Evolutionary conservation across 2,797 vertebrate species (phyloP).

Genomic region (Sebastes steindachneri): DNA sequence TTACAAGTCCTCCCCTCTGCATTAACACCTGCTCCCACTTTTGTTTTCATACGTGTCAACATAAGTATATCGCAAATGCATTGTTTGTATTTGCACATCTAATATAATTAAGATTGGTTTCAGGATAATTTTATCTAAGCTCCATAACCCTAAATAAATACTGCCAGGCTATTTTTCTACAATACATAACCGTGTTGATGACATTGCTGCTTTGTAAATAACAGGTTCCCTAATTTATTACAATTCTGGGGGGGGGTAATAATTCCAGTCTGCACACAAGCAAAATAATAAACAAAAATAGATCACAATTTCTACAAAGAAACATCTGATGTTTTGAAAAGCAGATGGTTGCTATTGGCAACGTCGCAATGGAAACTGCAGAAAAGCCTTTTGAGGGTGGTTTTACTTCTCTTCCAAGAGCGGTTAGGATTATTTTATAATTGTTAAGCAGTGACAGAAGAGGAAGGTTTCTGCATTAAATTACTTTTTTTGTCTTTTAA

Average conservation of each 20-base stretch:
- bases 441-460: neutral
- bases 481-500: neutral
- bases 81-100: neutral
- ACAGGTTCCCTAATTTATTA: conserved; percentile 22
- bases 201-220: neutral
- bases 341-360: conserved; percentile 66
- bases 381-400: conserved; percentile 18
- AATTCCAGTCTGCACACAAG: conserved; percentile 4
- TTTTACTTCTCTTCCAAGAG: conserved; percentile 9
- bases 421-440: conserved; percentile 9
- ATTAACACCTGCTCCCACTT: neutral
- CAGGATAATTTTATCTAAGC: neutral
- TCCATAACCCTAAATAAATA: neutral
- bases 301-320: conserved; percentile 46
- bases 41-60: neutral
- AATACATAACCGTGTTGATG: neutral
- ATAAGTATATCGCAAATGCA: neutral
- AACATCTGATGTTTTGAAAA: conserved; percentile 59
- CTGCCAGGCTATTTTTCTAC: neutral
- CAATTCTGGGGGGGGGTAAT: neutral
- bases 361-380: conserved; percentile 18
- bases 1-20: neutral
- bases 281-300: conserved; percentile 50
- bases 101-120: neutral
- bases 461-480: neutral